Percentiles rank a stretch among this genome's conserved stretches.
Evolutionary conservation across 2,888 invertebrate genomes (phyloP).

Genomic region (Busseola fusca): DNA sequence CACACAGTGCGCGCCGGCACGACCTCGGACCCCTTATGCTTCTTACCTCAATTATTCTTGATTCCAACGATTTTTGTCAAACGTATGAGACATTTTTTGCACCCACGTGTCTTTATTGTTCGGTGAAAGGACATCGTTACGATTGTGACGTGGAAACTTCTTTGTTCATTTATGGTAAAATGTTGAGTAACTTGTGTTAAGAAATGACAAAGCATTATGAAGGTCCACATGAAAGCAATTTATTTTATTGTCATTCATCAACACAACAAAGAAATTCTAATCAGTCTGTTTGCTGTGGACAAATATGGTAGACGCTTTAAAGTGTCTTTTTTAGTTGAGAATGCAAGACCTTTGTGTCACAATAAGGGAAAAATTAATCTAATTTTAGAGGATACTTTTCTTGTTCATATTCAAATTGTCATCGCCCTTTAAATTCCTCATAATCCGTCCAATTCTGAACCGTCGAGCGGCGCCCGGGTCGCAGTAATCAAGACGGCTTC

Average conservation of each 20-base stretch:
- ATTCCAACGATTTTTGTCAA: slow-evolving; percentile 29
- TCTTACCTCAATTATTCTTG: slow-evolving; percentile 51
- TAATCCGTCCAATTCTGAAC: slow-evolving; percentile 88
- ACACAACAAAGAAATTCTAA: slow-evolving; percentile 75
- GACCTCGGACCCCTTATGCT: slow-evolving; percentile 60
- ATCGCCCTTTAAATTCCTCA: slow-evolving; percentile 87
- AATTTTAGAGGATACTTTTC: slow-evolving; percentile 81
- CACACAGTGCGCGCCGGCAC: slow-evolving; percentile 18
- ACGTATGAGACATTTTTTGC: slow-evolving; percentile 15
- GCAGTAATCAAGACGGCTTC: slow-evolving; percentile 87
- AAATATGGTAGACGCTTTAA: slow-evolving; percentile 58
- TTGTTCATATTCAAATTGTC: slow-evolving; percentile 88
- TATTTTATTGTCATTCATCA: slow-evolving; percentile 67
- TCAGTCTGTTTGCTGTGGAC: slow-evolving; percentile 65
- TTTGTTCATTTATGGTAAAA: slow-evolving; percentile 51
- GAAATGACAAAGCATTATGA: slow-evolving; percentile 46
- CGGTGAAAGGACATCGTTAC: slow-evolving; percentile 18
- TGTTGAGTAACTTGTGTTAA: slow-evolving; percentile 26
- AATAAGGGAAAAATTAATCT: slow-evolving; percentile 73
- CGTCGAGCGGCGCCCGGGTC: slow-evolving; percentile 81
- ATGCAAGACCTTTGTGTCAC: slow-evolving; percentile 58
- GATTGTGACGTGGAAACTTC: slow-evolving; percentile 24
- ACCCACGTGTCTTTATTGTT: slow-evolving; percentile 23
- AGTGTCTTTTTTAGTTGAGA: slow-evolving; percentile 63
- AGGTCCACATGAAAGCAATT: slow-evolving; percentile 61